These are phyloP conservation scores for Xylophagus ater DNA, from an alignment of 2,888 invertebrate genomes.

Conservation along the genomic window DNA sequence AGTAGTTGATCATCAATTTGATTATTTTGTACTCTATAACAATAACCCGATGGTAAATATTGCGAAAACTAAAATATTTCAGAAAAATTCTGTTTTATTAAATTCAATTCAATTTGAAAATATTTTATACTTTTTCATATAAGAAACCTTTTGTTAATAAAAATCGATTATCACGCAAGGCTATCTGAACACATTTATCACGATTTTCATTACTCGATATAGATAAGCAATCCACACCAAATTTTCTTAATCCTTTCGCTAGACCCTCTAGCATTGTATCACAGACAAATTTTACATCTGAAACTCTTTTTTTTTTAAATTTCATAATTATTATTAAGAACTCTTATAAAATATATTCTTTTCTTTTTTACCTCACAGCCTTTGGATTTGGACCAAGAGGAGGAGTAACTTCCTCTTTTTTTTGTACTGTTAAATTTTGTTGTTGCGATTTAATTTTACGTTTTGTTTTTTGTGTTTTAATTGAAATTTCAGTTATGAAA, in stretches of 20 bases:
- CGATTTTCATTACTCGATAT: slow-evolving; percentile 42
- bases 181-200: slow-evolving; percentile 42
- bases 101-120: not conserved
- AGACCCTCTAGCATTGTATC: slow-evolving; percentile 50
- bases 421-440: slow-evolving; percentile 17
- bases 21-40: slow-evolving; percentile 46
- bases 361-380: slow-evolving; percentile 3
- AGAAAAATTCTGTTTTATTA: not conserved
- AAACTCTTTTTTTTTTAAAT: slow-evolving; percentile 10
- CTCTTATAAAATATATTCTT: not conserved
- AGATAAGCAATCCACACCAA: slow-evolving; percentile 49
- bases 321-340: not conserved
- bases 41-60: slow-evolving; percentile 15
- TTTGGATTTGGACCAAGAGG: slow-evolving; percentile 7
- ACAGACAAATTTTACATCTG: slow-evolving; percentile 42
- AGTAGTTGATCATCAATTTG: slow-evolving; percentile 50
- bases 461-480: slow-evolving; percentile 20
- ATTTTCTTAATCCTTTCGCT: slow-evolving; percentile 50
- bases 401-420: slow-evolving; percentile 3
- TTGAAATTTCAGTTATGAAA: slow-evolving; percentile 17
- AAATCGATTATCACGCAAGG: slow-evolving; percentile 42
- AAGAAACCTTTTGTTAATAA: slow-evolving; percentile 45
- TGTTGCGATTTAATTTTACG: slow-evolving; percentile 17
- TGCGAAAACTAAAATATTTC: slow-evolving; percentile 24
- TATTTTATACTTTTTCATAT: slow-evolving; percentile 35